Percentiles rank a stretch among this genome's conserved stretches.
These are phyloP conservation scores for Egretta garzetta DNA, from an alignment of 2,113 vertebrate genomes.

Conservation along the genomic window DNA sequence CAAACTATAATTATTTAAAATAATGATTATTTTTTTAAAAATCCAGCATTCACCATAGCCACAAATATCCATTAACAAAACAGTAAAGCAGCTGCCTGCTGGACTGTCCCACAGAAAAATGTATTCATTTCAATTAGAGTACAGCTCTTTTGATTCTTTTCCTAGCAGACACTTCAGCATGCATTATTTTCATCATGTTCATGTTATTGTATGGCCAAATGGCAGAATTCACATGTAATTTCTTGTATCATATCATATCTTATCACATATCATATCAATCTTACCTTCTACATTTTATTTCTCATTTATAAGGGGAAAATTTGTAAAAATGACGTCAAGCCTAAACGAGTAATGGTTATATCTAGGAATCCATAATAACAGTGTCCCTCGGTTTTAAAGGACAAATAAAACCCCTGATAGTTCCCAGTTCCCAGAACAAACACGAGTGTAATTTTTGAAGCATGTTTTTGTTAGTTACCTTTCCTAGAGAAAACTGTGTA, in stretches of 20 bases:
- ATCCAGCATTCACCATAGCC: not conserved
- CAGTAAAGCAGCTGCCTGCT: not conserved
- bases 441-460: not conserved
- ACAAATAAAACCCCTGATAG: not conserved
- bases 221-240: not conserved
- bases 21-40: not conserved
- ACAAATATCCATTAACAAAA: not conserved
- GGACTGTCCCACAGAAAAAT: not conserved
- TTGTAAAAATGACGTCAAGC: rapidly evolving
- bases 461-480: not conserved
- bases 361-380: not conserved
- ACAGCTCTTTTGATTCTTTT: not conserved
- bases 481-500: not conserved
- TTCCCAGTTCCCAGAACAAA: not conserved
- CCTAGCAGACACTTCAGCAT: not conserved
- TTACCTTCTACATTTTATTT: not conserved
- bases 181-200: not conserved
- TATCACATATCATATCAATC: too few relatives aligned
- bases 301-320: not conserved
- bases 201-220: not conserved
- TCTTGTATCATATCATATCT: not conserved
- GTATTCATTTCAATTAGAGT: not conserved
- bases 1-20: not conserved
- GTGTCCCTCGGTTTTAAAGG: not conserved
- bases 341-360: not conserved